A percentile compares a stretch with the other conserved stretches of the same genome.
phyloP scores from a whole-genome alignment of 1,140 invertebrate species.

The Wiebesia pumilae region DNA sequence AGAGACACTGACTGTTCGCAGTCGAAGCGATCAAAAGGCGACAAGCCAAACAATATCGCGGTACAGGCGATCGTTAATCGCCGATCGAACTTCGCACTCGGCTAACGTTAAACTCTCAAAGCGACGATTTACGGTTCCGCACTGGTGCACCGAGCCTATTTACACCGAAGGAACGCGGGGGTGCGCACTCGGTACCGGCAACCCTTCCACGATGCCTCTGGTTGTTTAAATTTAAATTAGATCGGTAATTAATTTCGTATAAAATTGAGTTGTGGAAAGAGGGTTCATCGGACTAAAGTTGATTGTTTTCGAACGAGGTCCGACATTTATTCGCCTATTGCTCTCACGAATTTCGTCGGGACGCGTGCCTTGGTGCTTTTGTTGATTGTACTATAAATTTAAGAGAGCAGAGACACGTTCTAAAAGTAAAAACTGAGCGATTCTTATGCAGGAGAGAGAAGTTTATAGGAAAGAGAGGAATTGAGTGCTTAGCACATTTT shows the following conservation, averaged over 20 bases:
- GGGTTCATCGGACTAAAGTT: too few relatives aligned
- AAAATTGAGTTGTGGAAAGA: too few relatives aligned
- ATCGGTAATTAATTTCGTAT: too few relatives aligned
- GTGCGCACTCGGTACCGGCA: not conserved
- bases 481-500: not conserved
- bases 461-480: not conserved
- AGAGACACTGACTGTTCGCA: not conserved
- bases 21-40: not conserved
- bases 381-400: not conserved
- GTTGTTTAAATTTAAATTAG: not conserved
- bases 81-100: slow-evolving; percentile 26
- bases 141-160: slow-evolving; percentile 28
- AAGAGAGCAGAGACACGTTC: not conserved
- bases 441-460: not conserved
- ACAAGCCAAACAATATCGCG: slow-evolving; percentile 34
- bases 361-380: too few relatives aligned
- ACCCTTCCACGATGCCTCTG: not conserved
- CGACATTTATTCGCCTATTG: too few relatives aligned
- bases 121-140: slow-evolving; percentile 35
- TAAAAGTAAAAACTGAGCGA: not conserved
- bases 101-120: slow-evolving; percentile 35
- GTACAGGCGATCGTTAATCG: slow-evolving; percentile 31
- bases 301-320: too few relatives aligned
- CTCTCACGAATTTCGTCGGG: too few relatives aligned
- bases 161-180: not conserved